These are phyloP conservation scores for Amphimedon queenslandica DNA, from an alignment of 37 sponge, comb jelly and placozoan species.

Conservation along the genomic window DNA sequence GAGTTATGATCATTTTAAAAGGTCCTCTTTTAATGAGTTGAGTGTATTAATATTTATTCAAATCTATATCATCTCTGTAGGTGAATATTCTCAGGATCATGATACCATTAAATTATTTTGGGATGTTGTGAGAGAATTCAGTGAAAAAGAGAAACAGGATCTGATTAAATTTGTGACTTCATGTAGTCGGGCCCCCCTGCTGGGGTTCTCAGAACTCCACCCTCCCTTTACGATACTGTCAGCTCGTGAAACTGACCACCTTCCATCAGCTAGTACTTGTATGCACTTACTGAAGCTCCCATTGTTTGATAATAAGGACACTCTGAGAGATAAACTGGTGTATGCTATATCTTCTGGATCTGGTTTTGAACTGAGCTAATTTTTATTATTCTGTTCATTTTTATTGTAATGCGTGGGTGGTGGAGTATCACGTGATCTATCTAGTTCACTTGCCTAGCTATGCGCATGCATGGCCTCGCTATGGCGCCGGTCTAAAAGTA, in stretches of 20 bases:
- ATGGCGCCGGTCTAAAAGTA: no score
- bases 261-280: conserved; percentile 96
- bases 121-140: conserved; percentile 72
- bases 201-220: conserved; percentile 92
- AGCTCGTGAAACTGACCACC: conserved; percentile 53
- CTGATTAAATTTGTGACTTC: conserved; percentile 97
- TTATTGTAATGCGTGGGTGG: no score
- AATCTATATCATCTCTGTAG: conserved; percentile 14
- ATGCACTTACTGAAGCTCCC: conserved; percentile 96
- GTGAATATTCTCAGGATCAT: conserved; percentile 71
- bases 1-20: no score
- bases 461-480: no score
- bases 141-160: conserved; percentile 62
- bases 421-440: no score
- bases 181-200: conserved; percentile 91
- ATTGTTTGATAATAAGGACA: conserved; percentile 41
- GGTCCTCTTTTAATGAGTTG: no score
- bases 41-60: neutral
- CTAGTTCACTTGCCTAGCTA: no score
- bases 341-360: conserved; percentile 92
- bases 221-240: conserved; percentile 83
- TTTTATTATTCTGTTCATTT: no score
- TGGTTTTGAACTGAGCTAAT: conserved; percentile 97
- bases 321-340: conserved; percentile 68
- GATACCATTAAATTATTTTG: conserved; percentile 78